Evolutionary conservation across 2,113 vertebrate species (phyloP).

Genomic region (Pimephales promelas): DNA sequence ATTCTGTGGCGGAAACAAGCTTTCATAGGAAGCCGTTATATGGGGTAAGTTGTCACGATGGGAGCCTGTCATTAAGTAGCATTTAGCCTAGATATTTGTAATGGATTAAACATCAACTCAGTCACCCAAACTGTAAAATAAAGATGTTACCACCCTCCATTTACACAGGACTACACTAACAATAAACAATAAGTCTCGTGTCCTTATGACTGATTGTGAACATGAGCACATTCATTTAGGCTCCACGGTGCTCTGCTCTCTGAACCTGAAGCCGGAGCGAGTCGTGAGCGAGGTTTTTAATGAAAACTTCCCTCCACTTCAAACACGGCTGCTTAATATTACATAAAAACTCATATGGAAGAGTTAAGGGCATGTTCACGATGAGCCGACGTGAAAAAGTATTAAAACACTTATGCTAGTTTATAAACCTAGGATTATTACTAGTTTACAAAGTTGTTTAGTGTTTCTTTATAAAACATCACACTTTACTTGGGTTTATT

Average conservation of each 20-base stretch:
- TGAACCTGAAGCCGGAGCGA: neutral
- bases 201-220: neutral
- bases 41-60: neutral
- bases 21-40: no score
- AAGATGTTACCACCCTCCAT: neutral
- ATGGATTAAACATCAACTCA: neutral
- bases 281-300: neutral
- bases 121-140: neutral
- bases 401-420: neutral
- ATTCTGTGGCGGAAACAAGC: no score
- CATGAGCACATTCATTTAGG: neutral
- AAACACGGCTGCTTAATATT: conserved; percentile 23
- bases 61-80: neutral
- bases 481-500: neutral
- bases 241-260: neutral
- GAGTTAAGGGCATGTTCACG: no score
- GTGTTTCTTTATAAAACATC: neutral
- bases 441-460: no score
- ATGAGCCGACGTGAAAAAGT: neutral
- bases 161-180: neutral
- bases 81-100: neutral
- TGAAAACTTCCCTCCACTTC: conserved; percentile 28
- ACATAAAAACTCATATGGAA: neutral
- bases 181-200: neutral
- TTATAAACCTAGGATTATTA: neutral